Evolutionary conservation across 2,113 vertebrate species (phyloP).

Genomic region (Phrynocephalus versicolor): DNA sequence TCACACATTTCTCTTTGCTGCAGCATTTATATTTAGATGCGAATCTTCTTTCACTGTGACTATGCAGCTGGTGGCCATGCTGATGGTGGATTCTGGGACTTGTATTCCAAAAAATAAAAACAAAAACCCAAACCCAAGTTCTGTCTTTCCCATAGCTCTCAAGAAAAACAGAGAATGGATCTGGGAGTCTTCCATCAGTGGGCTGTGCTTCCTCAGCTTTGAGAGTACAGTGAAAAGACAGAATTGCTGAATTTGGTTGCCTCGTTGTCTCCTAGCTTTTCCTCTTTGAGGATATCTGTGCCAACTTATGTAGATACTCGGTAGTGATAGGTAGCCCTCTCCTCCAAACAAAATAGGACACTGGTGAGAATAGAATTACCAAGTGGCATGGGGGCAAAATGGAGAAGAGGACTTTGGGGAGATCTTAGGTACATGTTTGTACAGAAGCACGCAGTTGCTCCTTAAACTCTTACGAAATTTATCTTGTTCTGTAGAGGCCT

Average conservation of each 20-base stretch:
- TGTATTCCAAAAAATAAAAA: too few species aligned
- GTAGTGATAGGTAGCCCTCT: not conserved
- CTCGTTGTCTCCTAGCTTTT: too few species aligned
- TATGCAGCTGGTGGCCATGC: too few species aligned
- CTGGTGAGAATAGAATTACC: not conserved
- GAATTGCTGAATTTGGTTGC: not conserved
- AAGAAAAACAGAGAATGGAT: too few species aligned
- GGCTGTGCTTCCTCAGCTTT: not conserved
- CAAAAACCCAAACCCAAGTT: too few species aligned
- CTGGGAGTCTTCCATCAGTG: not conserved
- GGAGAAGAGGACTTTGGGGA: not conserved
- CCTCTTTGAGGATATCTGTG: slow-evolving; percentile 18
- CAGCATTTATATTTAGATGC: not conserved
- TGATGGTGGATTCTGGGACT: too few species aligned
- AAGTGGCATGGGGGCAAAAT: not conserved
- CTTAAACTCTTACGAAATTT: not conserved
- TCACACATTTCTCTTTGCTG: not conserved
- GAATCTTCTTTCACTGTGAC: not conserved
- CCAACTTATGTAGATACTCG: slow-evolving; percentile 13
- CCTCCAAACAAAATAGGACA: too few species aligned
- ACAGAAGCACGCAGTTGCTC: not conserved
- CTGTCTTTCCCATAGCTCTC: too few species aligned
- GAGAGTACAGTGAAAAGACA: slow-evolving; percentile 25
- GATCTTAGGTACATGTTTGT: not conserved
- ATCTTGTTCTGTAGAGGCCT: not conserved